Evolutionary conservation across 1,140 invertebrate species (phyloP), one percentile per base, ranked within the genome.

Genomic region (Polypedilum vanderplanki): DNA sequence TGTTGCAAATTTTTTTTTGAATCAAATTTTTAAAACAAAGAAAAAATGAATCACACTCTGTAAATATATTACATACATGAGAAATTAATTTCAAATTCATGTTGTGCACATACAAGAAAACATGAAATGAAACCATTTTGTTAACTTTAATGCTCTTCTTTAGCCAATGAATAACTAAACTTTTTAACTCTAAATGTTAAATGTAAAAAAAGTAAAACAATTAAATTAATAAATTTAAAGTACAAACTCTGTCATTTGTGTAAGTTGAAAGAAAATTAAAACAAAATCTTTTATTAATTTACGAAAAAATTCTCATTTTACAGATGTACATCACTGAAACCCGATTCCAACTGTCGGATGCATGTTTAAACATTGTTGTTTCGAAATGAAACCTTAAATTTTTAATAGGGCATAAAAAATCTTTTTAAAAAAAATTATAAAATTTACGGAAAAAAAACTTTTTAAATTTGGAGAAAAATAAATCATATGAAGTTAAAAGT

Each of bases 191-290:
- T 57, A n/a, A n/a, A 57, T 57, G 46, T 57, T 57, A 57, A 57
- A 57, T 57, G 46, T 57, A 57, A 57, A 57, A 57, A 57, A 57
- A n/a, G 12, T n/a, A 57, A n/a, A 57, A 57, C 46, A 57, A 57
- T 57, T n/a, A 12, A 57, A 57, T 10, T 12, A n/a, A 57, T n/a
- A 57, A 57, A 57, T 33, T 33, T 33, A 33, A 33, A 33, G 24
- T 33, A 33, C 46, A 57, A 57, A 57, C 15, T n/a, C 12, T 57
- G 46, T 57, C 46, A 57, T 57, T 57, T n/a, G n/a, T 57, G 46
- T 57, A 57, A 57, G 46, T 57, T 57, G n/a, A 57, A 57, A 4
- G n/a, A 57, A 57, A 15, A 57, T 33, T 33, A 1, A 33, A 33
- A 33, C 24, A 33, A 33, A 33, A 33, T n/a, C n/a, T n/a, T n/a